A percentile compares a stretch with the other conserved stretches of the same genome.
Conservation (phyloP, 2,888 invertebrate species). For the Drosophila kanekoi region DNA sequence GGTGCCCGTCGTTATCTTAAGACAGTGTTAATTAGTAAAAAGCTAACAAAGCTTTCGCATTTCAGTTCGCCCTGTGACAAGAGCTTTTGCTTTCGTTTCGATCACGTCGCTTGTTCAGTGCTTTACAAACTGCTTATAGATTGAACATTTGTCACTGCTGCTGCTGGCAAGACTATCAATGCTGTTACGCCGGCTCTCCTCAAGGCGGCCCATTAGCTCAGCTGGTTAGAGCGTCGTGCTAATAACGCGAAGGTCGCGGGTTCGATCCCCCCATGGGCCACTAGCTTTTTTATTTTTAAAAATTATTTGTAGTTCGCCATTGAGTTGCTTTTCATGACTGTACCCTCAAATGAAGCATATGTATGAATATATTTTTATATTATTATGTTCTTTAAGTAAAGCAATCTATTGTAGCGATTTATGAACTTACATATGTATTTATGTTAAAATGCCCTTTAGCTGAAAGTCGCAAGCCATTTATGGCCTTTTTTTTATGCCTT, state of each 20-base stretch:
- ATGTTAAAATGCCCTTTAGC: slow-evolving; percentile 43
- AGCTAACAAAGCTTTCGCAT: slow-evolving; percentile 26
- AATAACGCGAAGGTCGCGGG: slow-evolving; percentile 86
- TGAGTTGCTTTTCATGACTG: background rate
- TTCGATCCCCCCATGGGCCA: slow-evolving; percentile 77
- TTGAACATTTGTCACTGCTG: background rate
- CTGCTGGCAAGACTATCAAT: background rate
- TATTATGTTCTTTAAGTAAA: background rate
- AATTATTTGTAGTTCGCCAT: background rate
- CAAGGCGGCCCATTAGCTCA: slow-evolving; percentile 85
- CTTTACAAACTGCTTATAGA: slow-evolving; percentile 18
- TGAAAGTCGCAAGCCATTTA: slow-evolving; percentile 41
- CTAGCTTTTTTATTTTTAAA: background rate
- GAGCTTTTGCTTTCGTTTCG: slow-evolving; percentile 21
- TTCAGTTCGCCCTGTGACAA: background rate
- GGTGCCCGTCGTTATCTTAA: slow-evolving; percentile 45
- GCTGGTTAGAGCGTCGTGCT: slow-evolving; percentile 86
- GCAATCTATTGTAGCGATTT: background rate
- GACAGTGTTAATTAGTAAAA: slow-evolving; percentile 34
- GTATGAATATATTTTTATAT: background rate
- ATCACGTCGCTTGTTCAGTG: slow-evolving; percentile 13
- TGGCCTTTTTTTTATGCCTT: background rate
- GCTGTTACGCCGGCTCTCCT: background rate
- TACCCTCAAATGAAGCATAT: background rate
- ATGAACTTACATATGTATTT: slow-evolving; percentile 24